Evolutionary conservation across 92 coral and sea anemone species (phyloP).

Genomic region (Pocillopora grandis): DNA sequence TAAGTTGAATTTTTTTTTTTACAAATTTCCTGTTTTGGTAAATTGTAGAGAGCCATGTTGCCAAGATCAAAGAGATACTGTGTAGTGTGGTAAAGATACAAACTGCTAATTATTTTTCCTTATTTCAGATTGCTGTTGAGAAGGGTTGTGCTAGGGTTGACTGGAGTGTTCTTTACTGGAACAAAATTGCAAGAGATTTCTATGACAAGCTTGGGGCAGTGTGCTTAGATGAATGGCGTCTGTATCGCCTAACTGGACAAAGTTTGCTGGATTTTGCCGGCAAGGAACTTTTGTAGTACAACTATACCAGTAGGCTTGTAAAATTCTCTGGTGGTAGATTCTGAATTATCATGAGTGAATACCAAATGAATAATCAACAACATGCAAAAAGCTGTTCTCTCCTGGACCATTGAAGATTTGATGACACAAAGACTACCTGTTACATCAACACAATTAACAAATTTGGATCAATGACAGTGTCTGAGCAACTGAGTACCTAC

Average conservation of each 20-base stretch:
- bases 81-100: too few species aligned
- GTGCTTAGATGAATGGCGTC: constrained; percentile 60
- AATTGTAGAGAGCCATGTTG: too few species aligned
- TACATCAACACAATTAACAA: too few species aligned
- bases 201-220: constrained; percentile 67
- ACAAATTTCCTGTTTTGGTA: not conserved
- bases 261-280: constrained; percentile 56
- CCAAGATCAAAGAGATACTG: too few species aligned
- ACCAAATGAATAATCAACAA: too few species aligned
- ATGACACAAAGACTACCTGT: too few species aligned
- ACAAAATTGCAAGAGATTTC: constrained; percentile 67
- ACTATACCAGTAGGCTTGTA: too few species aligned
- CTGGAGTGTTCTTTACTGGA: constrained; percentile 73
- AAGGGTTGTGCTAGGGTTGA: constrained; percentile 67
- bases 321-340: too few species aligned
- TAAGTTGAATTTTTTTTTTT: not conserved
- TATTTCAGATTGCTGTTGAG: constrained; percentile 71
- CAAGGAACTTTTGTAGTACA: constrained; percentile 10
- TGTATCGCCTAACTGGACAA: constrained; percentile 47
- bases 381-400: too few species aligned
- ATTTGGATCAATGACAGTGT: too few species aligned
- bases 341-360: too few species aligned
- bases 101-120: not conserved
- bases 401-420: too few species aligned
- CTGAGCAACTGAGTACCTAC: not conserved